These are phyloP conservation scores for Peromyscus attwateri DNA, from an alignment of 2,797 vertebrate species.

Conservation along the genomic window DNA sequence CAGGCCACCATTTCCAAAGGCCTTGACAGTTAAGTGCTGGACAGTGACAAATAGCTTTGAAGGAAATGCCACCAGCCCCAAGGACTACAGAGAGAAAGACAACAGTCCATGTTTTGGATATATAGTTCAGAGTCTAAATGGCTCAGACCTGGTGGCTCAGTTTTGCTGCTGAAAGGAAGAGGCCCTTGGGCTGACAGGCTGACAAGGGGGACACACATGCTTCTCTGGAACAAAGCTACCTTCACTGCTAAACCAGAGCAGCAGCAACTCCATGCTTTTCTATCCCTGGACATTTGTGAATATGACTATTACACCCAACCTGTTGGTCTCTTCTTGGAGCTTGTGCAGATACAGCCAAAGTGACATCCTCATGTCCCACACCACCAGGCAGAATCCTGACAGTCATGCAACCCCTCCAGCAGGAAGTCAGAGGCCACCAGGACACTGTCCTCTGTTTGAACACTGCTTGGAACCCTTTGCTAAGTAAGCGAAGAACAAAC, in stretches of 20 bases:
- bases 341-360: neutral
- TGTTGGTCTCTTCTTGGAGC: neutral
- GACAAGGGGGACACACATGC: no score
- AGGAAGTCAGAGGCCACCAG: neutral
- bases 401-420: fast-evolving
- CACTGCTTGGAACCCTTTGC: neutral
- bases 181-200: neutral
- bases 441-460: neutral
- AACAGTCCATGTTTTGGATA: neutral
- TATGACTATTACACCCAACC: no score
- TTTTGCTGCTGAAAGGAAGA: neutral
- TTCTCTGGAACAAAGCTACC: neutral
- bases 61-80: neutral
- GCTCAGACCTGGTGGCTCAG: no score
- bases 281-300: neutral
- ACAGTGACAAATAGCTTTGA: neutral
- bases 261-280: no score
- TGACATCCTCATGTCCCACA: neutral
- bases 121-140: neutral
- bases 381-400: neutral
- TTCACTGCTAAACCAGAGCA: neutral
- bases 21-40: no score
- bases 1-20: neutral
- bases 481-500: neutral
- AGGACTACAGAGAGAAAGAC: neutral